phyloP scores from a whole-genome alignment of 1,140 invertebrate species.

The Bathynomus jamesi region DNA sequence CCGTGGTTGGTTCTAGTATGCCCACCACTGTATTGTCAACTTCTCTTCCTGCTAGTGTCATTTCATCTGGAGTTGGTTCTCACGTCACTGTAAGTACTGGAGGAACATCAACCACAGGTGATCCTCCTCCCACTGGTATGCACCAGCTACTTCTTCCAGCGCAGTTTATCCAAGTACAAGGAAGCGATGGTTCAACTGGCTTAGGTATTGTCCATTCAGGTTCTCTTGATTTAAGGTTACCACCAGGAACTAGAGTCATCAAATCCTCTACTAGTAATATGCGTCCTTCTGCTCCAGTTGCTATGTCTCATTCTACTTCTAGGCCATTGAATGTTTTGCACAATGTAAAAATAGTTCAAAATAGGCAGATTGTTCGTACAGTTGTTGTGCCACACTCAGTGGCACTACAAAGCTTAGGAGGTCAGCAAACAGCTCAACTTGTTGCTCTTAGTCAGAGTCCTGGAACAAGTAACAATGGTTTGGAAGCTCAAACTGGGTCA shows the following conservation, averaged over 20 bases:
- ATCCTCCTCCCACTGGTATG: slow-evolving; percentile 3
- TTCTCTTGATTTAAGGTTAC: slow-evolving; percentile 31
- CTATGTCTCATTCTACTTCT: slow-evolving; percentile 23
- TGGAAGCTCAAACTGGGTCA: slow-evolving; percentile 7
- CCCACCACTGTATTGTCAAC: not conserved
- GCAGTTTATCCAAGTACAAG: slow-evolving; percentile 34
- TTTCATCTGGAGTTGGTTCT: slow-evolving; percentile 7
- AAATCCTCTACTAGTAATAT: slow-evolving; percentile 17
- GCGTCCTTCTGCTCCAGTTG: slow-evolving; percentile 10
- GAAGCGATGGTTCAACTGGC: slow-evolving; percentile 34
- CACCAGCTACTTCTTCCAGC: slow-evolving; percentile 34
- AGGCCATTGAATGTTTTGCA: slow-evolving; percentile 34
- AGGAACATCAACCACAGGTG: slow-evolving; percentile 7
- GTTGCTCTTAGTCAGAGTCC: slow-evolving; percentile 20
- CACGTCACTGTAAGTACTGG: slow-evolving; percentile 23
- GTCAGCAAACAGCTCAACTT: slow-evolving; percentile 27
- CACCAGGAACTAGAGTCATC: slow-evolving; percentile 35
- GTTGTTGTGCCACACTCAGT: slow-evolving; percentile 36
- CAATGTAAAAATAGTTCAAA: slow-evolving; percentile 38
- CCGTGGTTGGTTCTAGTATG: slow-evolving; percentile 20
- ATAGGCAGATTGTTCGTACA: slow-evolving; percentile 35
- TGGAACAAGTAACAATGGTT: not conserved
- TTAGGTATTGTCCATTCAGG: slow-evolving; percentile 34
- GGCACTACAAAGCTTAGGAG: slow-evolving; percentile 26
- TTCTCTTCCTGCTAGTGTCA: slow-evolving; percentile 8